Percentiles rank a stretch among this genome's conserved stretches.
Evolutionary conservation across 2,797 vertebrate genomes (phyloP).

Genomic region (Calcarius lapponicus): DNA sequence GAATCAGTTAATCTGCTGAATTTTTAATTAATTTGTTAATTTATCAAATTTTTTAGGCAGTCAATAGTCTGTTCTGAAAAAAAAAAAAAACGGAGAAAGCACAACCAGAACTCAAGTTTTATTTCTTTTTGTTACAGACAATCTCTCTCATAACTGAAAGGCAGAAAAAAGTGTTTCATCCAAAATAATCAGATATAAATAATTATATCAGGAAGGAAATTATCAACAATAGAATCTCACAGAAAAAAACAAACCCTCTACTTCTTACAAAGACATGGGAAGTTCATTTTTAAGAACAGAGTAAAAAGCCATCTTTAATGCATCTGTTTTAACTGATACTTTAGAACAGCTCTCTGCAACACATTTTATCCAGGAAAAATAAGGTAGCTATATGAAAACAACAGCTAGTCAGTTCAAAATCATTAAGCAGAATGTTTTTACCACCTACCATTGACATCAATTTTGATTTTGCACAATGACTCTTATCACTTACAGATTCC

Average conservation of each 20-base stretch:
- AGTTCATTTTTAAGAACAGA: constrained; percentile 3
- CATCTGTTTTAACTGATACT: constrained; percentile 41
- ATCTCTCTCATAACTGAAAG: neutral
- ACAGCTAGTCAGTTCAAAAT: constrained; percentile 51
- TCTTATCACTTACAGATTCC: constrained; percentile 15
- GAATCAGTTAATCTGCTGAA: neutral
- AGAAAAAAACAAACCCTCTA: neutral
- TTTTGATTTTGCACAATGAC: constrained; percentile 35
- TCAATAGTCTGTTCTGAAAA: neutral
- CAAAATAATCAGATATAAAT: neutral
- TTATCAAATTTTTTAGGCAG: neutral
- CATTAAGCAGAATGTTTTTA: constrained; percentile 38
- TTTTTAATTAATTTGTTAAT: neutral
- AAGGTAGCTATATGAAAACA: constrained; percentile 33
- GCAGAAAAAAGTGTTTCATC: neutral
- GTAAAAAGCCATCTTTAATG: constrained; percentile 30
- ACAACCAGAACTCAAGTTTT: neutral
- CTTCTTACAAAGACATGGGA: neutral
- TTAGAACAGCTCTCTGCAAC: constrained; percentile 24
- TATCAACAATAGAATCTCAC: neutral
- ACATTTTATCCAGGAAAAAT: constrained; percentile 39
- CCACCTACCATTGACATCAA: constrained; percentile 3
- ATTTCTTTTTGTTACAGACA: neutral
- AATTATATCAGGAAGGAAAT: neutral
- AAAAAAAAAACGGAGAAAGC: neutral